A percentile compares a stretch with the other conserved stretches of the same genome.
Conservation (phyloP, 2,888 invertebrate species). For the Andrena marginata region DNA sequence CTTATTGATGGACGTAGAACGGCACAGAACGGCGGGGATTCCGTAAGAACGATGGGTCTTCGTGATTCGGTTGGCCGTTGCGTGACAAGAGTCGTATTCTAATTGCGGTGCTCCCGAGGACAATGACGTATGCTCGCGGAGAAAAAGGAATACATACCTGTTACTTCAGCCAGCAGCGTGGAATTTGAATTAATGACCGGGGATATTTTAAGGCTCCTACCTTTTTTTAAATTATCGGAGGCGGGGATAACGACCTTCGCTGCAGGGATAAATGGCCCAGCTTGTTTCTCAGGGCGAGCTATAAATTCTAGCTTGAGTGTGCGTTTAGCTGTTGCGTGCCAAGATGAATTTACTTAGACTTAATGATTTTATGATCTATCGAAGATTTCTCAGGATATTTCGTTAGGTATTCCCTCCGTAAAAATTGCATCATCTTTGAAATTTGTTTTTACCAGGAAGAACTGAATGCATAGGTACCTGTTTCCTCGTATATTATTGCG, state of each 20-base stretch:
- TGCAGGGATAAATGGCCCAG: constrained; percentile 33
- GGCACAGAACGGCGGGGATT: constrained; percentile 20
- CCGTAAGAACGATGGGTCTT: constrained; percentile 53
- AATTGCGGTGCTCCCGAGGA: constrained; percentile 56
- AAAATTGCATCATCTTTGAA: background rate
- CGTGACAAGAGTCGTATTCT: constrained; percentile 64
- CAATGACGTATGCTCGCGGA: constrained; percentile 50
- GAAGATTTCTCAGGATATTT: background rate
- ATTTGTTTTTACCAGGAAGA: background rate
- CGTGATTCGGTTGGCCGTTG: constrained; percentile 59
- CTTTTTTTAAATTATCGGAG: constrained; percentile 52
- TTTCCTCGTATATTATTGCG: background rate
- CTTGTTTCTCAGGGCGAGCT: constrained; percentile 29
- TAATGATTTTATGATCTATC: background rate
- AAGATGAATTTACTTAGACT: background rate
- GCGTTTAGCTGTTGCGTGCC: constrained; percentile 8
- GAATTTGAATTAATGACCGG: constrained; percentile 61
- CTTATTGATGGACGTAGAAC: background rate
- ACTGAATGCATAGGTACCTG: background rate
- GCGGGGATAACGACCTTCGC: constrained; percentile 34
- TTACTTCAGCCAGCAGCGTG: constrained; percentile 40
- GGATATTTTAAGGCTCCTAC: constrained; percentile 53
- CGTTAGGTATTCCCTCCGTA: no score
- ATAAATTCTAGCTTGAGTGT: constrained; percentile 32
- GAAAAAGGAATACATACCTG: constrained; percentile 66